A percentile compares a stretch with the other conserved stretches of the same genome.
phyloP scores from a whole-genome alignment of 2,113 vertebrate species.

The Scytalopus superciliaris region DNA sequence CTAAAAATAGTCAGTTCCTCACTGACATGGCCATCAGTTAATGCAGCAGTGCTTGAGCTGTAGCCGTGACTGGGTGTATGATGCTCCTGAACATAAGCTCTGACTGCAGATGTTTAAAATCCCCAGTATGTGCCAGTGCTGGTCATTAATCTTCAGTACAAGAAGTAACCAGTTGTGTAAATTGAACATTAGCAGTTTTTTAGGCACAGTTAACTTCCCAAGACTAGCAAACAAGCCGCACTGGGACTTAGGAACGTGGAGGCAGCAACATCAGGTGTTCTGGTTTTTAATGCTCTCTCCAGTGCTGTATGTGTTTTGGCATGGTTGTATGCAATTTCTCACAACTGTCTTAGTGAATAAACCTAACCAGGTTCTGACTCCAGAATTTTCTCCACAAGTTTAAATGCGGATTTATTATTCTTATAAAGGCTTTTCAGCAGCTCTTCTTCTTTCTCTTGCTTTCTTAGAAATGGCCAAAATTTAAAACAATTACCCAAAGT shows the following conservation, averaged over 20 bases:
- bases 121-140: neutral
- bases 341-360: neutral
- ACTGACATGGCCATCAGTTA: neutral
- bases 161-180: neutral
- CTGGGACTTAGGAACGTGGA: neutral
- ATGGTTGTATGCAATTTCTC: neutral
- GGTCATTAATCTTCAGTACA: neutral
- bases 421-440: neutral
- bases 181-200: neutral
- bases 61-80: neutral
- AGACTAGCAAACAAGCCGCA: neutral
- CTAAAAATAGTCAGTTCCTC: neutral
- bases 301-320: neutral
- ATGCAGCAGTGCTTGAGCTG: neutral
- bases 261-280: neutral
- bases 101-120: neutral
- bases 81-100: neutral
- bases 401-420: neutral
- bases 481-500: neutral
- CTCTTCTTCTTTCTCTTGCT: neutral
- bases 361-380: neutral
- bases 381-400: neutral
- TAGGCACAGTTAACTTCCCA: neutral
- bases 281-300: neutral
- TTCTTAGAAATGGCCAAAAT: neutral